A percentile compares a stretch with the other conserved stretches of the same genome.
Evolutionary conservation across 2,888 invertebrate genomes (phyloP).

Genomic region (Lutraria lutraria): DNA sequence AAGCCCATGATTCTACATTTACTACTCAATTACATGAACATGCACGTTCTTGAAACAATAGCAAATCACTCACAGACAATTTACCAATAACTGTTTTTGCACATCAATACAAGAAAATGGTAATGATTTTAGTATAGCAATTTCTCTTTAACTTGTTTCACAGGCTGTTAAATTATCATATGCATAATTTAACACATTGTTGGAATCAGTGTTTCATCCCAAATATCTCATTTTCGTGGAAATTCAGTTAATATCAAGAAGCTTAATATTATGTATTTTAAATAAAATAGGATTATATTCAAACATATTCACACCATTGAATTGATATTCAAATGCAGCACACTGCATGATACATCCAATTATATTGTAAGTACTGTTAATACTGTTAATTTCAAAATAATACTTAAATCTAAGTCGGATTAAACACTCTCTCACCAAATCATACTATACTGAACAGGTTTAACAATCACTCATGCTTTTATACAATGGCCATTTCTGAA

Average conservation of each 20-base stretch:
- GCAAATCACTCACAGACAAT: neutral
- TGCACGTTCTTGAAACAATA: neutral
- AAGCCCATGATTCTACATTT: neutral
- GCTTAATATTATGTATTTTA: neutral
- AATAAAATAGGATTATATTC: no score
- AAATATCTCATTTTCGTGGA: neutral
- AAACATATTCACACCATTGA: no score
- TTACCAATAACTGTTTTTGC: neutral
- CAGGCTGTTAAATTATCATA: slow-evolving; percentile 7
- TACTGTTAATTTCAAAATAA: no score
- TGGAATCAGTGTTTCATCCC: neutral
- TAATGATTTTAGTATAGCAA: neutral
- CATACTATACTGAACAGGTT: no score
- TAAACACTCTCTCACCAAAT: no score
- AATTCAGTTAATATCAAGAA: neutral
- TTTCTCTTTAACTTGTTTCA: slow-evolving; percentile 12
- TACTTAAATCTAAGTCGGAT: no score
- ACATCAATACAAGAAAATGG: slow-evolving; percentile 5
- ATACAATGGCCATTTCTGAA: no score
- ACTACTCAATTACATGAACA: neutral
- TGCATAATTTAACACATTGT: slow-evolving; percentile 18
- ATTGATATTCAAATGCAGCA: no score
- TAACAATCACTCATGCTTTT: no score
- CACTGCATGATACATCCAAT: no score
- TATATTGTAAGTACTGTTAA: no score